phyloP scores from a whole-genome alignment of 2,888 invertebrate genomes.

The Tinea trinotella region DNA sequence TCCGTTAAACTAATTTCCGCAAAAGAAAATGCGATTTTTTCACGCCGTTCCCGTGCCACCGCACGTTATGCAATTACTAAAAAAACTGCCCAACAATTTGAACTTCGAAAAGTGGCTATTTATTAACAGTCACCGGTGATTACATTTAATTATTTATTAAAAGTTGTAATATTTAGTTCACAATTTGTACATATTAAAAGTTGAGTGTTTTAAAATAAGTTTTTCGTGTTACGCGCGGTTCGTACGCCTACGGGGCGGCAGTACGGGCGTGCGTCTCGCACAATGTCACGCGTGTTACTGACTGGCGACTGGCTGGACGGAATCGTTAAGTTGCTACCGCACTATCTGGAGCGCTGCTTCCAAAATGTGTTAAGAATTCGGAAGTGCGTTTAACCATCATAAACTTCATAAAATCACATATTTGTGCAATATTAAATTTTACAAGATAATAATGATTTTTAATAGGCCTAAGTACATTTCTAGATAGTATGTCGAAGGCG shows the following conservation, averaged over 20 bases:
- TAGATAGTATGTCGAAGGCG: no score
- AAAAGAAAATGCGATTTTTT: slow-evolving; percentile 47
- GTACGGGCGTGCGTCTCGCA: background rate
- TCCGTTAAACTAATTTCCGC: slow-evolving; percentile 9
- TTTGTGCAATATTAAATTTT: no score
- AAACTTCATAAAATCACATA: no score
- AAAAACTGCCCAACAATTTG: slow-evolving; percentile 37
- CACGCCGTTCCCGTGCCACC: slow-evolving; percentile 39
- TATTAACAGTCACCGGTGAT: background rate
- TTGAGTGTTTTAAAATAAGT: background rate
- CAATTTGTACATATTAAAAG: background rate
- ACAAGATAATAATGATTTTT: no score
- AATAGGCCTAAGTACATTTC: no score
- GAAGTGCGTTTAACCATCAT: no score
- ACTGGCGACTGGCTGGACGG: background rate
- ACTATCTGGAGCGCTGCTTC: slow-evolving; percentile 8
- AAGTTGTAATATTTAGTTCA: background rate
- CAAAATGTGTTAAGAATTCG: slow-evolving; percentile 2
- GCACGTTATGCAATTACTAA: slow-evolving; percentile 64
- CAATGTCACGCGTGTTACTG: slow-evolving; percentile 2
- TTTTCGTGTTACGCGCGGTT: background rate
- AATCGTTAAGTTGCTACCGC: slow-evolving; percentile 5
- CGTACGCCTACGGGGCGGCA: background rate
- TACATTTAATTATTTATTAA: background rate
- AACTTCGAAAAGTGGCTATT: slow-evolving; percentile 24